These are phyloP conservation scores for Rhodophaea formosa DNA, from an alignment of 2,888 invertebrate genomes.

Conservation along the genomic window DNA sequence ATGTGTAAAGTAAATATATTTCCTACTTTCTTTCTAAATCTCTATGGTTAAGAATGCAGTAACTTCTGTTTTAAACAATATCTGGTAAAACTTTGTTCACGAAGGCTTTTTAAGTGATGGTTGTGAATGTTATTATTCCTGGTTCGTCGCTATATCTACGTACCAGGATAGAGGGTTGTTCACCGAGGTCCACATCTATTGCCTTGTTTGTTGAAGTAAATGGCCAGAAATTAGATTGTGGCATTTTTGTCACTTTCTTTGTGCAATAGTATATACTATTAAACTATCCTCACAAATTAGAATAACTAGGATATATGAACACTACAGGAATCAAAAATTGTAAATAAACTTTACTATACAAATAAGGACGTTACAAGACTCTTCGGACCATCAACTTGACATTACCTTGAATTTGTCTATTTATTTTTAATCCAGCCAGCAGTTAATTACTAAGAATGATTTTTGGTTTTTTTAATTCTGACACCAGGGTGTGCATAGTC, in stretches of 20 bases:
- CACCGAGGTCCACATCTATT: conserved; percentile 27
- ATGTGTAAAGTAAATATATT: too few relatives aligned
- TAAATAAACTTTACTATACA: background rate
- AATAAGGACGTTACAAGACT: background rate
- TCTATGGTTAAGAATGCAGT: too few relatives aligned
- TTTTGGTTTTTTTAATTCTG: too few relatives aligned
- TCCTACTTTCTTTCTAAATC: too few relatives aligned
- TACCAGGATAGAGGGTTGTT: conserved; percentile 38
- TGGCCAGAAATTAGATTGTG: conserved; percentile 62
- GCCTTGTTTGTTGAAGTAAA: conserved; percentile 37
- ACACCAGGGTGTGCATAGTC: too few relatives aligned
- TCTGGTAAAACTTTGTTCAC: too few relatives aligned
- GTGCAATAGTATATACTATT: background rate
- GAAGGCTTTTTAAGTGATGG: too few relatives aligned
- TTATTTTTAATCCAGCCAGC: background rate
- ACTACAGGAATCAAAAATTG: background rate
- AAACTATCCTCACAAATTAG: background rate
- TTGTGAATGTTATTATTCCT: background rate
- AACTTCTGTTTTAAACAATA: too few relatives aligned
- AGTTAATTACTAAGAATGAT: too few relatives aligned
- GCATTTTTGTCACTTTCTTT: conserved; percentile 40
- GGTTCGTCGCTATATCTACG: conserved; percentile 13
- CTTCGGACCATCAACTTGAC: background rate
- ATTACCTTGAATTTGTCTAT: background rate
- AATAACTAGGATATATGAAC: background rate